These are phyloP conservation scores for Podabrus alpinus DNA, from an alignment of 2,888 invertebrate genomes.

Conservation along the genomic window DNA sequence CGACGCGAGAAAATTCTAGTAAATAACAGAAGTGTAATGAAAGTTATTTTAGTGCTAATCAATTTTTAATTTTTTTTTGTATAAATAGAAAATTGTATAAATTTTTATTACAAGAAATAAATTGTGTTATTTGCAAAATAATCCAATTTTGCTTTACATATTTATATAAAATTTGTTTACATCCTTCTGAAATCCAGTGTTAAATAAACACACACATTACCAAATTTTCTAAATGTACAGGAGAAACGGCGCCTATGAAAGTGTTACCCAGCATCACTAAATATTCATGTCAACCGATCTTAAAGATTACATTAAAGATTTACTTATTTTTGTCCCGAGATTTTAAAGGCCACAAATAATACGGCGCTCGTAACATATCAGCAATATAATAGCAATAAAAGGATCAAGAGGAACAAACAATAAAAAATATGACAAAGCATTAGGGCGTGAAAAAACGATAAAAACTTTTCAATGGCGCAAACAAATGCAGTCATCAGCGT, in stretches of 20 bases:
- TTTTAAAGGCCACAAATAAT: conserved; percentile 3
- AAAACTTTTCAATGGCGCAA: conserved; percentile 31
- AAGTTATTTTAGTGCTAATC: no score
- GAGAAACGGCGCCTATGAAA: not conserved
- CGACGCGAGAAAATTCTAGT: not conserved
- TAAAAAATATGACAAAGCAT: conserved; percentile 30
- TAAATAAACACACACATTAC: not conserved
- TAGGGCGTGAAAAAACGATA: conserved; percentile 31
- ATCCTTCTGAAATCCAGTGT: not conserved
- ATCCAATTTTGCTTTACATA: not conserved
- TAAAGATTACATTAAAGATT: conserved; percentile 1
- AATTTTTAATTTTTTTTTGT: not conserved
- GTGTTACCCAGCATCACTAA: conserved; percentile 1
- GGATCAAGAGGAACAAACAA: conserved; percentile 28
- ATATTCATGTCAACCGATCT: conserved; percentile 1
- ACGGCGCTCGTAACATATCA: conserved; percentile 20
- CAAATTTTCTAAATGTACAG: not conserved
- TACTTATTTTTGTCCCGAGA: not conserved
- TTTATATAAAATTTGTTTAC: not conserved
- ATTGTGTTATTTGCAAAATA: not conserved
- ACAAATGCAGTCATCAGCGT: conserved; percentile 31
- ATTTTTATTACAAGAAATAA: not conserved
- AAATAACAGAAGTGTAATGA: not conserved
- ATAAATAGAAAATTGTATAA: not conserved
- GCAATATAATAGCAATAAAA: conserved; percentile 23